A percentile compares a stretch with the other conserved stretches of the same genome.
Conservation (phyloP, 2,888 invertebrate genomes). For the Cloeon dipterum region DNA sequence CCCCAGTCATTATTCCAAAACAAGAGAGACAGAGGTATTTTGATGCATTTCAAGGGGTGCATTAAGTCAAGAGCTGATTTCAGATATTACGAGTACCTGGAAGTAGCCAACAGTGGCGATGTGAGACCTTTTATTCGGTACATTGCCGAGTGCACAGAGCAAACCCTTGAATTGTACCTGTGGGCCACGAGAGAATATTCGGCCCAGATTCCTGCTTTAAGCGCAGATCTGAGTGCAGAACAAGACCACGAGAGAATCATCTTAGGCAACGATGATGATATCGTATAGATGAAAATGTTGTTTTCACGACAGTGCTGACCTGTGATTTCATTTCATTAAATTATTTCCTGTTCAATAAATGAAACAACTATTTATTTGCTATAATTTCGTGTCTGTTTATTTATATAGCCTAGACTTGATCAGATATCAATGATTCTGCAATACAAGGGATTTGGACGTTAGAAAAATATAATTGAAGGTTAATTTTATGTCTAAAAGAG, state of each 20-base stretch:
- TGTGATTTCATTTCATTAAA: too few species aligned
- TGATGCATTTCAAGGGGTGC: not conserved
- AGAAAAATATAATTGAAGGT: too few species aligned
- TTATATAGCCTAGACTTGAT: too few species aligned
- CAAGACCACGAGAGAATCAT: slow-evolving; percentile 5
- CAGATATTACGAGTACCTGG: slow-evolving; percentile 69
- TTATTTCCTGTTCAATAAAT: too few species aligned
- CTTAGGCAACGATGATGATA: slow-evolving; percentile 2
- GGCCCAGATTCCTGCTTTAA: slow-evolving; percentile 10
- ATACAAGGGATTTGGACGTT: too few species aligned
- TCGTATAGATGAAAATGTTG: too few species aligned
- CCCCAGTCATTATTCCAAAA: slow-evolving; percentile 83
- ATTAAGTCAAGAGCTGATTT: too few species aligned
- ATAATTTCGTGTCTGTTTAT: too few species aligned
- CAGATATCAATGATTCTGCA: too few species aligned
- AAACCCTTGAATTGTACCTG: slow-evolving; percentile 66
- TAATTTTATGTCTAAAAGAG: too few species aligned
- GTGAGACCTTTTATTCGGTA: slow-evolving; percentile 89
- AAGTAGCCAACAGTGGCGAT: slow-evolving; percentile 84
- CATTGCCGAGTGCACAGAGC: slow-evolving; percentile 79
- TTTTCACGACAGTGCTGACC: too few species aligned
- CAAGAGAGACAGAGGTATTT: slow-evolving; percentile 37
- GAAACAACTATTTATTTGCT: too few species aligned
- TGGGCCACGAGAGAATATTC: slow-evolving; percentile 54
- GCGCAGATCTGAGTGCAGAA: slow-evolving; percentile 7